Percentiles rank a stretch among this genome's conserved stretches.
These are phyloP conservation scores for Bufo gargarizans DNA, from an alignment of 2,113 vertebrate species.

Conservation along the genomic window DNA sequence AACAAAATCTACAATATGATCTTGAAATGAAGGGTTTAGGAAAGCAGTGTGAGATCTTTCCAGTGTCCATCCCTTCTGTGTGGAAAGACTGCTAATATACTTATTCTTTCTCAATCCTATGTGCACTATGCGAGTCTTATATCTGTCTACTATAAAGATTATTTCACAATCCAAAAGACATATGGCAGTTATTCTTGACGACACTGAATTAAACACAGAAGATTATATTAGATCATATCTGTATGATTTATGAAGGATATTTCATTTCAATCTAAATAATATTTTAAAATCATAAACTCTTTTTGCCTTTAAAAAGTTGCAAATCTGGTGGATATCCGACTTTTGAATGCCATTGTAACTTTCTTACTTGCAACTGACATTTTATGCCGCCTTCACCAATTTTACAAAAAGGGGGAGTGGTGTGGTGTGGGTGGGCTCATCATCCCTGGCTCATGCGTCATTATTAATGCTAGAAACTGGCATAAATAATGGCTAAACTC, in stretches of 20 bases:
- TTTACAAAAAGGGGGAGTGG: too few species aligned
- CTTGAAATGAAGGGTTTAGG: conserved; percentile 32
- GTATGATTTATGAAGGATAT: background rate
- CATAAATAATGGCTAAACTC: too few species aligned
- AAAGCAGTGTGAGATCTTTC: background rate
- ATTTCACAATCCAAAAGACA: background rate
- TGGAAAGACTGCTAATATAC: background rate
- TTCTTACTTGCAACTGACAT: too few species aligned
- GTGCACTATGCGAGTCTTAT: background rate
- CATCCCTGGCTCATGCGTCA: too few species aligned
- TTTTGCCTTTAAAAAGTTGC: too few species aligned
- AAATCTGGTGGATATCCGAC: too few species aligned
- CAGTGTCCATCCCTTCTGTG: background rate
- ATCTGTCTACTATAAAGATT: background rate
- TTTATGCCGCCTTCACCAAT: too few species aligned
- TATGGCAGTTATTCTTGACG: background rate
- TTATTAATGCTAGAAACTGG: too few species aligned
- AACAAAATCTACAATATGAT: conserved; percentile 6
- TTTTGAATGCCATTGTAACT: too few species aligned
- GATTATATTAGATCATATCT: background rate
- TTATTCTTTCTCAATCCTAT: background rate
- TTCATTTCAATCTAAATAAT: background rate
- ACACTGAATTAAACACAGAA: background rate
- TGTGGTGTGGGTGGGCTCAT: too few species aligned
- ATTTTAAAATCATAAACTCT: too few species aligned